These are phyloP conservation scores for Chloroclysta siterata DNA, from an alignment of 2,888 invertebrate species.

Conservation along the genomic window DNA sequence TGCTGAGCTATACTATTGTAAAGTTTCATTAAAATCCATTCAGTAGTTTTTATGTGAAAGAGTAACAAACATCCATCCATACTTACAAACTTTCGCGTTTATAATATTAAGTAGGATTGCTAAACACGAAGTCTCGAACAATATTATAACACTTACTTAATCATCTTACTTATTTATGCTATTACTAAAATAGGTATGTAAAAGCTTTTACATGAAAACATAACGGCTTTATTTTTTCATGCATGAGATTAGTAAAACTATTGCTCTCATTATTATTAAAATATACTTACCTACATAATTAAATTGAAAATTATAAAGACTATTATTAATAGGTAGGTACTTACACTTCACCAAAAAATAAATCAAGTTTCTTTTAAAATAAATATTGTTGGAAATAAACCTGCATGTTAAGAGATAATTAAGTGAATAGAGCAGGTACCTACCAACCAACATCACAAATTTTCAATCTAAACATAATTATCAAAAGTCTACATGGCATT, in stretches of 20 bases:
- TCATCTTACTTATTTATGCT: background rate
- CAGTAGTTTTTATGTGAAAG: too few relatives aligned
- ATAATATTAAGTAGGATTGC: too few relatives aligned
- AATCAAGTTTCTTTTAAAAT: background rate
- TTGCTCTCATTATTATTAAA: background rate
- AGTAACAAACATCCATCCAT: too few relatives aligned
- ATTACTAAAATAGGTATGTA: background rate
- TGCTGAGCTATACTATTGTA: too few relatives aligned
- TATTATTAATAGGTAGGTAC: background rate
- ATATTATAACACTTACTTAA: too few relatives aligned
- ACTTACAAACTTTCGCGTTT: too few relatives aligned
- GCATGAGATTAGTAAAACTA: too few relatives aligned
- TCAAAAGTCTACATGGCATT: background rate
- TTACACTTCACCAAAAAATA: background rate
- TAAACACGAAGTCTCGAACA: too few relatives aligned
- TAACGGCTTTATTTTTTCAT: background rate
- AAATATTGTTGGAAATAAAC: background rate
- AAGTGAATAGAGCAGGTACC: background rate
- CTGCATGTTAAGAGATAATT: background rate
- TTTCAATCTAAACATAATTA: background rate
- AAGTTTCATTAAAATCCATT: too few relatives aligned
- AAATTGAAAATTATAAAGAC: background rate
- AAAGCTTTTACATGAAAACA: background rate
- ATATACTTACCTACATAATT: background rate
- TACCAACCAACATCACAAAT: background rate